Evolutionary conservation across 2,797 vertebrate species (phyloP).

Genomic region (Melanotaenia trifasciata): DNA sequence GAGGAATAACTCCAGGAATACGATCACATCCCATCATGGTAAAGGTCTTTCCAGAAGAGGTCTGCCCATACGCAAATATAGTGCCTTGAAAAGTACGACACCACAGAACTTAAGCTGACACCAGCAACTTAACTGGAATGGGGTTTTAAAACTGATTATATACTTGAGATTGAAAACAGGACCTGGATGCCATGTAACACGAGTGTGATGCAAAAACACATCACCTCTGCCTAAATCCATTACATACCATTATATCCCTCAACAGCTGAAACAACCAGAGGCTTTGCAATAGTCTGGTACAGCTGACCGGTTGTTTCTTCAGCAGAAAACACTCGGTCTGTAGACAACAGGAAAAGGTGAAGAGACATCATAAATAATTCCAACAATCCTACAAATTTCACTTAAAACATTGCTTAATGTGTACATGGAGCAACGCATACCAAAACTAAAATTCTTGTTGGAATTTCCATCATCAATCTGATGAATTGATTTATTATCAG

Average conservation of each 20-base stretch:
- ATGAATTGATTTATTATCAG: conserved; percentile 85
- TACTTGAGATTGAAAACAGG: no score
- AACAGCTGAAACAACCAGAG: conserved; percentile 91
- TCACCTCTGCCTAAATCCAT: neutral
- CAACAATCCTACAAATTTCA: neutral
- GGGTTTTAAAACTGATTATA: no score
- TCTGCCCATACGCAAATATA: conserved; percentile 97
- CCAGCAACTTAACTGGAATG: no score
- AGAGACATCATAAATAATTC: neutral
- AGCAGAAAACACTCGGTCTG: conserved; percentile 91
- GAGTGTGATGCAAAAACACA: no score
- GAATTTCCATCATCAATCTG: conserved; percentile 87
- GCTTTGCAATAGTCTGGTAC: conserved; percentile 90
- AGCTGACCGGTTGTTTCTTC: conserved; percentile 88
- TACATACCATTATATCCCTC: conserved; percentile 93
- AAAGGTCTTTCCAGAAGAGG: conserved; percentile 96
- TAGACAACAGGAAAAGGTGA: conserved; percentile 18
- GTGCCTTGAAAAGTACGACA: conserved; percentile 84
- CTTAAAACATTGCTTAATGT: neutral
- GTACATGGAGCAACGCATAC: conserved; percentile 75
- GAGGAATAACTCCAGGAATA: conserved; percentile 88
- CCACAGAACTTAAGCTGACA: no score
- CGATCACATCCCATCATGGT: conserved; percentile 93
- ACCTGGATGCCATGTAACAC: no score
- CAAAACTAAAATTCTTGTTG: conserved; percentile 89